phyloP scores from a whole-genome alignment of 2,113 vertebrate species.

The Brachypodius melanocephalos region DNA sequence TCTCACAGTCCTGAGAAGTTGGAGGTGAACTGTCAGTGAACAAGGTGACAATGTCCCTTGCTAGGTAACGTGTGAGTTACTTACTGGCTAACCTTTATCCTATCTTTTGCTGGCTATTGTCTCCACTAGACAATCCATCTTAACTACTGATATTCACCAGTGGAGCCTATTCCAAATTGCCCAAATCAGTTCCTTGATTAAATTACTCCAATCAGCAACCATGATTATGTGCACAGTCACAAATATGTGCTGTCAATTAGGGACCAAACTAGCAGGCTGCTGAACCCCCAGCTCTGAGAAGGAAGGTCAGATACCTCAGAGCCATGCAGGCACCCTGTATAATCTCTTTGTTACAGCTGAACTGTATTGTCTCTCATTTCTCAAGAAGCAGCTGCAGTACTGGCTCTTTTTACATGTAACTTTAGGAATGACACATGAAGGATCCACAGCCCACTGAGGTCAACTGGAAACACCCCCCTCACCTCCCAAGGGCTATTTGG shows the following conservation, averaged over 20 bases:
- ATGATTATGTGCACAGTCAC: background rate
- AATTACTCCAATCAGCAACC: conserved; percentile 15
- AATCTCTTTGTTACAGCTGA: background rate
- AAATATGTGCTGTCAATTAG: background rate
- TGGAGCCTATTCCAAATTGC: conserved; percentile 2
- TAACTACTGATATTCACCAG: background rate
- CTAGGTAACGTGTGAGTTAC: background rate
- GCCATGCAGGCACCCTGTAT: background rate
- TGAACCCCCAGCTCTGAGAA: background rate
- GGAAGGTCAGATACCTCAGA: background rate
- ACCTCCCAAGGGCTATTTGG: background rate
- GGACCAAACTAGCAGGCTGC: background rate
- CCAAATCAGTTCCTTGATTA: conserved; percentile 4
- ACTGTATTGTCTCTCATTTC: background rate
- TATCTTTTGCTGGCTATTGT: background rate
- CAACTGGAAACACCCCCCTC: background rate
- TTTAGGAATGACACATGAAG: background rate
- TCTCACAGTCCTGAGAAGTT: background rate
- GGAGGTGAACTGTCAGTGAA: background rate
- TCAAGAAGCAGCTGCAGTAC: background rate
- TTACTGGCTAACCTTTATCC: background rate
- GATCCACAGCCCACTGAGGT: background rate
- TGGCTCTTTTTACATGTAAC: background rate
- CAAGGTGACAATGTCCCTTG: background rate
- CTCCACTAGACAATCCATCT: background rate